A percentile compares a stretch with the other conserved stretches of the same genome.
These are phyloP conservation scores for Streblospio benedicti DNA, from an alignment of 1,140 invertebrate genomes.

Conservation along the genomic window DNA sequence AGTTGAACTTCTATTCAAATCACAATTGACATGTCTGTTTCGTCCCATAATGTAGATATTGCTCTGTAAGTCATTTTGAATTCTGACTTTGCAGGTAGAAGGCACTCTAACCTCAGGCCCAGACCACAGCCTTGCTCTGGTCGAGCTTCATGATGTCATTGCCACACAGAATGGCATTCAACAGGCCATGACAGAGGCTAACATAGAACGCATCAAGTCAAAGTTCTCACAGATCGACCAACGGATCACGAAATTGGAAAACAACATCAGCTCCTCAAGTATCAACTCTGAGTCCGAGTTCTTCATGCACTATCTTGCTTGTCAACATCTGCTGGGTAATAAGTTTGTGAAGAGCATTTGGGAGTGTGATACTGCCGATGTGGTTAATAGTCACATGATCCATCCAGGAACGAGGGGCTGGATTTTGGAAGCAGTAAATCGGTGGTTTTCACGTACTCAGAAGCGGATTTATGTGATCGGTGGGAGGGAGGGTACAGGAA, in stretches of 20 bases:
- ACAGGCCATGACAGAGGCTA: constrained; percentile 1
- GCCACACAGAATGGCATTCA: background rate
- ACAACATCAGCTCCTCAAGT: background rate
- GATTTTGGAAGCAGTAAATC: background rate
- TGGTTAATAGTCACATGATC: constrained; percentile 5
- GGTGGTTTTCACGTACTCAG: background rate
- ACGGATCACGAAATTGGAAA: no score
- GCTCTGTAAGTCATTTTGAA: background rate
- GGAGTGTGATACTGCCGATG: background rate
- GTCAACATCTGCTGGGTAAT: background rate
- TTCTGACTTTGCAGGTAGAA: background rate
- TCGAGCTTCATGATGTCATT: constrained; percentile 1
- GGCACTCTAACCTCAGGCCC: background rate
- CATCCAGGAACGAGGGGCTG: constrained; percentile 8
- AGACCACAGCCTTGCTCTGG: constrained; percentile 3
- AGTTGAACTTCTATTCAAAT: background rate
- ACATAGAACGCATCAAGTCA: background rate
- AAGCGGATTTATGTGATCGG: background rate
- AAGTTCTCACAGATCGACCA: background rate
- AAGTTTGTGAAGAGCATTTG: background rate
- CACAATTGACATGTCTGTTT: background rate
- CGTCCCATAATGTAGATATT: background rate
- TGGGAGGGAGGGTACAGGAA: constrained; percentile 1
- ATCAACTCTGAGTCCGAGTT: background rate
- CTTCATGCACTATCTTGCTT: background rate